Base-by-base conservation (phyloP, 2,888 invertebrate genomes). In the Pycnomerus fuliginosus region DNA sequence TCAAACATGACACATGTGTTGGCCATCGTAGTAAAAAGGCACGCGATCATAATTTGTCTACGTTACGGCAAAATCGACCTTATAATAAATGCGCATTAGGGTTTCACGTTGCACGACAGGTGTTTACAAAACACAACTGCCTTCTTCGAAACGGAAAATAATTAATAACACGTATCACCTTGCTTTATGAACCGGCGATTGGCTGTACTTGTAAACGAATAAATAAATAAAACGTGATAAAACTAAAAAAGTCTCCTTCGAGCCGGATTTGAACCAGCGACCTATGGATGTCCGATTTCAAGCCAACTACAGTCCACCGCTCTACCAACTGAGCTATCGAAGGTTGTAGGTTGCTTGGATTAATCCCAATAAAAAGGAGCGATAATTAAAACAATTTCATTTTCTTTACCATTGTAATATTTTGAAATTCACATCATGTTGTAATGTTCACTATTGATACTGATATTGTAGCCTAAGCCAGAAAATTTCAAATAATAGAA, bases 181-280 rank as follows among this genome's bases (percentile, higher is more conserved):
- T n/a, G n/a, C n/a, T n/a, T n/a, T n/a, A n/a, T n/a, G n/a, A n/a
- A n/a, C n/a, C n/a, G n/a, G n/a, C n/a, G n/a, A n/a, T n/a, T n/a
- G n/a, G n/a, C n/a, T n/a, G n/a, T n/a, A n/a, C n/a, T n/a, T n/a
- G n/a, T n/a, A n/a, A n/a, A n/a, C n/a, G n/a, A n/a, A n/a, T n/a
- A n/a, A 7, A 28, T 2, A 3, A 28, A 28, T 28, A 13, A 3
- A 16, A 13, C 5, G 10, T 8, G 15, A 40, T 17, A 31, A 17
- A 4, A 22, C 2, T 38, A 46, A 46, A 58, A 52, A 56, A 38
- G 16, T 52, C 33, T 79, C 80, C 79, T 80, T 80, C 80, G 80
- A 79, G 79, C 80, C 79, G 80, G 79, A 80, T 80, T 80, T 80
- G 79, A 80, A 80, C 79, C 79, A 80, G 80, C 78, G 79, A 80